Conservation (phyloP, 2,888 invertebrate species). For the Lottia scabra region DNA sequence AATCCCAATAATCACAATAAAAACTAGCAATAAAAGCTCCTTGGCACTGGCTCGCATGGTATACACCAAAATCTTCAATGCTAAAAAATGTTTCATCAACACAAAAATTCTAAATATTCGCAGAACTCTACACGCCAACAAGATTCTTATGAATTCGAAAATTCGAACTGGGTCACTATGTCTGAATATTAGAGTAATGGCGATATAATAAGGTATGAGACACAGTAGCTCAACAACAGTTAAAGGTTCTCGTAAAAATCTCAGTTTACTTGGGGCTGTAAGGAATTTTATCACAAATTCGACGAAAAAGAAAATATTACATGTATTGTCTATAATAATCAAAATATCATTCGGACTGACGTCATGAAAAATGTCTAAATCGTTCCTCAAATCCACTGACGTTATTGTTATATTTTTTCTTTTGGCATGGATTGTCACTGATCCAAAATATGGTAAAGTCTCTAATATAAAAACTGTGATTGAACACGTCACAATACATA, state of each 20-base stretch:
- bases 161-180: slow-evolving; percentile 41
- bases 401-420: slow-evolving; percentile 35
- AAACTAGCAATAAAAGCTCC: slow-evolving; percentile 43
- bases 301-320: slow-evolving; percentile 45
- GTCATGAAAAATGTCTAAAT: slow-evolving; percentile 44
- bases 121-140: slow-evolving; percentile 42
- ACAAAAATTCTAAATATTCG: slow-evolving; percentile 50
- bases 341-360: slow-evolving; percentile 38
- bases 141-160: slow-evolving; percentile 39
- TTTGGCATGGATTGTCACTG: slow-evolving; percentile 39
- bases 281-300: slow-evolving; percentile 44
- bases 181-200: slow-evolving; percentile 36
- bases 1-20: slow-evolving; percentile 46
- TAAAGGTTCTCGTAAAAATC: slow-evolving; percentile 40
- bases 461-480: slow-evolving; percentile 48
- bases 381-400: slow-evolving; percentile 38
- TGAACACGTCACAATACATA: slow-evolving; percentile 41
- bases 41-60: slow-evolving; percentile 48
- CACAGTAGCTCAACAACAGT: slow-evolving; percentile 42
- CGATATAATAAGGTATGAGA: slow-evolving; percentile 47
- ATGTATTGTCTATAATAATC: slow-evolving; percentile 44
- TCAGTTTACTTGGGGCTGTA: slow-evolving; percentile 40
- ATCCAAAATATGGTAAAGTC: slow-evolving; percentile 45
- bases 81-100: slow-evolving; percentile 48
- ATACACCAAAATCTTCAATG: slow-evolving; percentile 48